Base-by-base conservation (phyloP, 2,797 vertebrate genomes). In the Margarornis squamiger region DNA sequence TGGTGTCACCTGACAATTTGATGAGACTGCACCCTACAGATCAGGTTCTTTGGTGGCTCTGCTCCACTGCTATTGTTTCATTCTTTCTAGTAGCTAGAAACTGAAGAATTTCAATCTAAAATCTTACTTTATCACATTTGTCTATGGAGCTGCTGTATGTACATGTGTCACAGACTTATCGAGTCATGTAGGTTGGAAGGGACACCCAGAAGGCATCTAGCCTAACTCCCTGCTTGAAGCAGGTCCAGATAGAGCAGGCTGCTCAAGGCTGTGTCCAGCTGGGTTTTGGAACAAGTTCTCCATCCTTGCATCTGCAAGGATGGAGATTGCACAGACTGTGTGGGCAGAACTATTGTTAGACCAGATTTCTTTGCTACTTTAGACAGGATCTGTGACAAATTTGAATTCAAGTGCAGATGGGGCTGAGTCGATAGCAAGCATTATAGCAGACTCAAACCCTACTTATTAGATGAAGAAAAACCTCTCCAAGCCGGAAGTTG, bases 151-250 rank as follows among this genome's bases (percentile, higher is more conserved):
- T 93, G 45, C 36, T 92, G 7, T 49, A 23, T 23, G 18, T 27
- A 21, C 18, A 8, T 3, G 3, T 55, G 45, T 57, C 1, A 0
- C 24, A 80, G 70, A 59, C 34, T 68, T 49, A 34, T 24, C 0
- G 0, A 79, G 7, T 90, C 48, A 7, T 8, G 30, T 61, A 78
- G 46, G 9, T 55, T 79, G 45, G 46, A 85, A 89, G 74, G 24
- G 23, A 82, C 10, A 36, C 57, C 29, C 71, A 65, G 77, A 78
- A 84, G 74, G 48, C 66, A 78, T 81, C 32, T 36, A 57, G 73
- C 41, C 57, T 68, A 68, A 85, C 23, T 90, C 66, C 19, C 21
- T 79, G 36, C 54, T 90, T 73, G 67, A 61, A 18, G 32, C 46
- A 49, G 34, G 36, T 79, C 74, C 74, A 67, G 61, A 54, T 18